A percentile compares a stretch with the other conserved stretches of the same genome.
Conservation (phyloP, 1,140 invertebrate species). For the Drosophila pallidifrons region DNA sequence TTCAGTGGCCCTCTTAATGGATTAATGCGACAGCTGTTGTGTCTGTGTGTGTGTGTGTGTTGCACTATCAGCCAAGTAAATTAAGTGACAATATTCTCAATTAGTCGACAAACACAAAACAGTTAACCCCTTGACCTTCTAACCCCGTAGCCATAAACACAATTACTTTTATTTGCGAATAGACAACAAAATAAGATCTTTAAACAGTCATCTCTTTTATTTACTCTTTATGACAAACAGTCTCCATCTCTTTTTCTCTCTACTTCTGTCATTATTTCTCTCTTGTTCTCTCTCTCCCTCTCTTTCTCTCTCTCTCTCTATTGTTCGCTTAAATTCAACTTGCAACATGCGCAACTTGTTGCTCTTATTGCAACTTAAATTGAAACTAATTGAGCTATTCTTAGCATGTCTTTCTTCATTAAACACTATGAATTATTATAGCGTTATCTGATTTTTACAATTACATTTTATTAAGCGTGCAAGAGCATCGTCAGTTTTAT, state of each 20-base stretch:
- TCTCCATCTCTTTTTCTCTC: too few species aligned
- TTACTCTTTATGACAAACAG: too few species aligned
- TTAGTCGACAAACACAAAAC: neutral
- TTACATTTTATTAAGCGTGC: neutral
- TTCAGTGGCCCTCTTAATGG: conserved; percentile 64
- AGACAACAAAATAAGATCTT: neutral
- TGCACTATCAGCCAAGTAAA: neutral
- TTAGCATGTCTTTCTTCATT: neutral
- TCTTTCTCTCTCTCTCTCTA: too few species aligned
- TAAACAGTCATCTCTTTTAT: neutral
- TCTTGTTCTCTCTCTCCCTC: too few species aligned
- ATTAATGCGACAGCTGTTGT: conserved; percentile 53
- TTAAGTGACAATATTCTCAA: conserved; percentile 17
- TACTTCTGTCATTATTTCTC: too few species aligned
- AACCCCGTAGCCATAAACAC: neutral
- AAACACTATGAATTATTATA: neutral
- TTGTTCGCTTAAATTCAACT: too few species aligned
- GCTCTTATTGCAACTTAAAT: neutral
- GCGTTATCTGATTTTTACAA: neutral
- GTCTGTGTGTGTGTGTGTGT: neutral
- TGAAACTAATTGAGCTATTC: conserved; percentile 4
- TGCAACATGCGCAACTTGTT: neutral
- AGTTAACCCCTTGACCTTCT: neutral
- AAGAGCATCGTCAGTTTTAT: too few species aligned
- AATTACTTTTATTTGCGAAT: neutral